Evolutionary conservation across 2,113 vertebrate genomes (phyloP), one percentile per base, ranked within the genome.

Genomic region (Chinchilla lanigera): DNA sequence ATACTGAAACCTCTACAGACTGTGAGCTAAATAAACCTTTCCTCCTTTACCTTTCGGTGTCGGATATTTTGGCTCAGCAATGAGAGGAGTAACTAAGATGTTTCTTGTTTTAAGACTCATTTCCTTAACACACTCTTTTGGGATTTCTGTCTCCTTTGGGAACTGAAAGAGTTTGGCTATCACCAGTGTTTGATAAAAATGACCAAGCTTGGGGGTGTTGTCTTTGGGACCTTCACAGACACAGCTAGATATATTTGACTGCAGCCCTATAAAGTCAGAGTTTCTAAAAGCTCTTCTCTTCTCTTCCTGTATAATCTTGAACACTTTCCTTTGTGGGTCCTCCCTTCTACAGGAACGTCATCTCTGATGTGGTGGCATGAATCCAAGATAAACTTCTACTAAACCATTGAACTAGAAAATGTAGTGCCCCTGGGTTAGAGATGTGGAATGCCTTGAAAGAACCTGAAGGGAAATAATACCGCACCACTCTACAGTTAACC

Each of bases 321-420:
- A 60, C 90, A 20, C 80, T 91, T 96, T 86, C 50, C 86, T 93
- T 94, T 75, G 35, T 77, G 73, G n/a, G 94, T 69, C 75, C 83
- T 95, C 88, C 60, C 73, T 65, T 63, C 83, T 65, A 28, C 38
- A 83, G 71, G 90, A 93, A 38, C 78, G 83, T 92, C 96, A 56
- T 89, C 86, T 93, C 85, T 89, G 38, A 86, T 69, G 63, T 91
- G 85, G 92, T 97, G 94, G 93, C 95, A 89, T 95, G 33, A 93
- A 81, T 97, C 97, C 96, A 98, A 98, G 95, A 78, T 75, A 97
- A 97, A 93, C 89, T 97, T 97, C 83, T 95, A 71, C 24, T 90
- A 91, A 97, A 86, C 97, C 91, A 94, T 71, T 91, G 75, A 95
- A 93, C 80, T 83, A 94, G 94, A 98, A 98, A 97, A 97, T 95